These are phyloP conservation scores for Sebastes melanostomus DNA, from an alignment of 2,797 vertebrate genomes.

Conservation along the genomic window DNA sequence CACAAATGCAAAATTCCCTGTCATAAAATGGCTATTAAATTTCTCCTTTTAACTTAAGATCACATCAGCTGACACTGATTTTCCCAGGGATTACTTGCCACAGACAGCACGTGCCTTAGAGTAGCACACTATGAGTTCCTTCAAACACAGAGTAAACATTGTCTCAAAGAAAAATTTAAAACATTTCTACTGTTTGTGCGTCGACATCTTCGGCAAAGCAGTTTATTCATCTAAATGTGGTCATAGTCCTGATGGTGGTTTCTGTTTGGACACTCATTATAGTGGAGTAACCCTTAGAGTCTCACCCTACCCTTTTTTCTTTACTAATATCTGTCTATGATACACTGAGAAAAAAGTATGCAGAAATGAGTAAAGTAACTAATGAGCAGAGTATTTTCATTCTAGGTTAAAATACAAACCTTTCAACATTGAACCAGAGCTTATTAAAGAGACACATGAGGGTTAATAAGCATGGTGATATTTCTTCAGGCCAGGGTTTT, in stretches of 20 bases:
- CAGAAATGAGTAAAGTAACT: background rate
- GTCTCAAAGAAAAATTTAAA: conserved; percentile 30
- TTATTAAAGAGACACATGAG: background rate
- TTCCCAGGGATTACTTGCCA: conserved; percentile 27
- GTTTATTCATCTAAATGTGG: conserved; percentile 65
- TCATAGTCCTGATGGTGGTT: conserved; percentile 55
- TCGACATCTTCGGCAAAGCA: conserved; percentile 57
- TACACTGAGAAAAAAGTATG: background rate
- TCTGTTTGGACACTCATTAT: conserved; percentile 49
- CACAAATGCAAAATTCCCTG: conserved; percentile 20
- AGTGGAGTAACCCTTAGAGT: conserved; percentile 47
- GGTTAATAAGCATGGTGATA: background rate
- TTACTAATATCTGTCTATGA: background rate
- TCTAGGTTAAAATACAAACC: background rate
- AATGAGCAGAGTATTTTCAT: background rate
- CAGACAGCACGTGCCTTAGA: conserved; percentile 14
- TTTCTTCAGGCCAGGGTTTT: conserved; percentile 10
- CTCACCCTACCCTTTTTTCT: background rate
- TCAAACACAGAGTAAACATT: conserved; percentile 26
- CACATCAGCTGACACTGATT: conserved; percentile 23
- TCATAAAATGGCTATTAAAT: conserved; percentile 3
- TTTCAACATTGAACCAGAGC: background rate
- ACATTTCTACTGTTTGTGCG: conserved; percentile 47
- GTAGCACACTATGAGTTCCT: conserved; percentile 4
- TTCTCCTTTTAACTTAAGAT: conserved; percentile 13